phyloP scores from a whole-genome alignment of 2,797 vertebrate species.

The Phaenicophaeus curvirostris region DNA sequence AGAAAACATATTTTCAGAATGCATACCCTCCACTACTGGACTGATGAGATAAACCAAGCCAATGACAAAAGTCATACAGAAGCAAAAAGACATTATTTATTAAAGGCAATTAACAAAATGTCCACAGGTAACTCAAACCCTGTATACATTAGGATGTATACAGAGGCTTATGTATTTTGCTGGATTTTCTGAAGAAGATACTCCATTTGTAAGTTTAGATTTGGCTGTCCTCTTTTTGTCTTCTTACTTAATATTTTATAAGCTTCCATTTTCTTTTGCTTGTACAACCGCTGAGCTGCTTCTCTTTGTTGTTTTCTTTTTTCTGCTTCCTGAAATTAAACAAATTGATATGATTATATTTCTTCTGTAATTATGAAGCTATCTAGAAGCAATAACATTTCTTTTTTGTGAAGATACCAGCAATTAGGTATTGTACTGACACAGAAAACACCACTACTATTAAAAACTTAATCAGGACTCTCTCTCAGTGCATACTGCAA shows the following conservation, averaged over 20 bases:
- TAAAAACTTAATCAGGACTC: background rate
- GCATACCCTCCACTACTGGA: background rate
- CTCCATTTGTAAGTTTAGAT: conserved; percentile 94
- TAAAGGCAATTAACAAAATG: background rate
- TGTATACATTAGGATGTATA: background rate
- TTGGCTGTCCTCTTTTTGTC: conserved; percentile 95
- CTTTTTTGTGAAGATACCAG: background rate
- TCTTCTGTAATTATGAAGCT: background rate
- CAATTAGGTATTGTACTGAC: background rate
- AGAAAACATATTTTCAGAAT: background rate
- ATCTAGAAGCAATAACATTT: background rate
- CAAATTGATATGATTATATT: background rate
- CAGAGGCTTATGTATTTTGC: conserved; percentile 60
- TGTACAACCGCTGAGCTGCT: conserved; percentile 87
- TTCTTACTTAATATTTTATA: conserved; percentile 90
- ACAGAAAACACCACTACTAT: background rate
- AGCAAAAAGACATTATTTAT: background rate
- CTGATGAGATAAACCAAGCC: background rate
- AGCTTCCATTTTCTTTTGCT: conserved; percentile 88
- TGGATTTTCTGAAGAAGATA: conserved; percentile 95
- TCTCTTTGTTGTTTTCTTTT: conserved; percentile 85
- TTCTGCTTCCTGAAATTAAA: conserved; percentile 83
- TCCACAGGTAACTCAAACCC: background rate
- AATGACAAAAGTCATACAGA: background rate
- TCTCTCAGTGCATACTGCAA: background rate